These are phyloP conservation scores for Subanguina moxae DNA, from an alignment of 1,140 invertebrate genomes.

Conservation along the genomic window DNA sequence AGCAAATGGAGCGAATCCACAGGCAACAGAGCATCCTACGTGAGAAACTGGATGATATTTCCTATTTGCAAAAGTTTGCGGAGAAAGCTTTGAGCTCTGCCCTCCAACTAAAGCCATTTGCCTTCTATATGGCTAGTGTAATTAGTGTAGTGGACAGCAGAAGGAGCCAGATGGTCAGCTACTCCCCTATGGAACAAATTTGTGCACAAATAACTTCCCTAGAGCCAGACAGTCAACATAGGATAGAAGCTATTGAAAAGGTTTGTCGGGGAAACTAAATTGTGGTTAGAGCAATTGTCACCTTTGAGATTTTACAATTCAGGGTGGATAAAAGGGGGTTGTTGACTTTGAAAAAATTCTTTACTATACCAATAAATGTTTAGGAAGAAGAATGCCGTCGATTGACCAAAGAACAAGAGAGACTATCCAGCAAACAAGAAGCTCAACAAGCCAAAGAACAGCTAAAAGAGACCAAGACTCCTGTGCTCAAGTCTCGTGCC, in stretches of 20 bases:
- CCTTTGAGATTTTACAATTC: too few species aligned
- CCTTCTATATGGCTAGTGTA: slow-evolving; percentile 38
- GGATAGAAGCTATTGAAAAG: slow-evolving; percentile 55
- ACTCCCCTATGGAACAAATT: slow-evolving; percentile 58
- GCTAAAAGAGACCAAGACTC: slow-evolving; percentile 23
- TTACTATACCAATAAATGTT: slow-evolving; percentile 1
- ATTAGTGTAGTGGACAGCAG: slow-evolving; percentile 40
- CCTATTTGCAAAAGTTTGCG: slow-evolving; percentile 44
- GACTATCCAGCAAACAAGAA: slow-evolving; percentile 26
- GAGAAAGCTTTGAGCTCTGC: slow-evolving; percentile 33
- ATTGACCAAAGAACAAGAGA: slow-evolving; percentile 39
- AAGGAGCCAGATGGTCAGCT: slow-evolving; percentile 30
- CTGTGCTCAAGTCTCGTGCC: slow-evolving; percentile 17
- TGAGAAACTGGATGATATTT: slow-evolving; percentile 41
- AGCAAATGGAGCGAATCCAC: slow-evolving; percentile 45
- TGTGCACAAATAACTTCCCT: slow-evolving; percentile 53
- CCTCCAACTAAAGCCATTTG: slow-evolving; percentile 49
- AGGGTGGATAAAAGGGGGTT: too few species aligned
- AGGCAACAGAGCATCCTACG: slow-evolving; percentile 48
- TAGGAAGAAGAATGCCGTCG: slow-evolving; percentile 48
- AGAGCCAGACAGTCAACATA: slow-evolving; percentile 44
- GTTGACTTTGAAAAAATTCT: too few species aligned
- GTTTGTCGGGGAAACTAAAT: background rate
- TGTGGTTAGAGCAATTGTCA: too few species aligned
- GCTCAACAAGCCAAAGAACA: slow-evolving; percentile 27